These are phyloP conservation scores for Crotophaga sulcirostris DNA, from an alignment of 2,113 vertebrate genomes.

Conservation along the genomic window DNA sequence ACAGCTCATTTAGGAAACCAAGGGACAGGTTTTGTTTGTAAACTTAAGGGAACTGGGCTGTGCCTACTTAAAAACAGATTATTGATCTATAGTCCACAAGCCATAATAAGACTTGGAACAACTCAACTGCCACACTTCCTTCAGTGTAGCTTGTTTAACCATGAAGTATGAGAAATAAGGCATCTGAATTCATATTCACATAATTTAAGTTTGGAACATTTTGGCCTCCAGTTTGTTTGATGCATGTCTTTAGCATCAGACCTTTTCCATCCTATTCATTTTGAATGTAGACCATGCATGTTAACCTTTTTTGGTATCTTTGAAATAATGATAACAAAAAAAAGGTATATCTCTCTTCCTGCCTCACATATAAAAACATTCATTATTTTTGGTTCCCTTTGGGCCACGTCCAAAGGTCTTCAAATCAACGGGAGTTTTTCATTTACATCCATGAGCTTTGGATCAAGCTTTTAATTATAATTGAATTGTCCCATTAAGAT, in stretches of 20 bases:
- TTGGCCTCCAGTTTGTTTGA: not conserved
- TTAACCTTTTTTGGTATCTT: not conserved
- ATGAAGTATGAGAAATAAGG: not conserved
- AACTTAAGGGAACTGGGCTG: not conserved
- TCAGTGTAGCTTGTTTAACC: not conserved
- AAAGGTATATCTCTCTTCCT: not conserved
- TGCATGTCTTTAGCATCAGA: not conserved
- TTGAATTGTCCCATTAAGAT: slow-evolving; percentile 59
- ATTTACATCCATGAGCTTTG: not conserved
- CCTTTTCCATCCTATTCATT: not conserved
- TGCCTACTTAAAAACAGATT: not conserved
- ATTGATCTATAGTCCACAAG: not conserved
- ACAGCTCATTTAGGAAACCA: not conserved
- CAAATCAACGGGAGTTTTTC: slow-evolving; percentile 31
- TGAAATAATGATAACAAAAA: not conserved
- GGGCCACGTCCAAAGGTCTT: slow-evolving; percentile 28
- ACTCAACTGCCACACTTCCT: not conserved
- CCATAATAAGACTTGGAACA: not conserved
- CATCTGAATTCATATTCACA: not conserved
- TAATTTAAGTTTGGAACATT: not conserved
- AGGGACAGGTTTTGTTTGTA: not conserved
- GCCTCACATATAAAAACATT: not conserved
- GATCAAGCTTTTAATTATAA: slow-evolving; percentile 47
- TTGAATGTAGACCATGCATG: not conserved
- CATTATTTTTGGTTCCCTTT: slow-evolving; percentile 15